Base-by-base conservation (phyloP, 2,888 invertebrate species). In the Cephus pulcher region DNA sequence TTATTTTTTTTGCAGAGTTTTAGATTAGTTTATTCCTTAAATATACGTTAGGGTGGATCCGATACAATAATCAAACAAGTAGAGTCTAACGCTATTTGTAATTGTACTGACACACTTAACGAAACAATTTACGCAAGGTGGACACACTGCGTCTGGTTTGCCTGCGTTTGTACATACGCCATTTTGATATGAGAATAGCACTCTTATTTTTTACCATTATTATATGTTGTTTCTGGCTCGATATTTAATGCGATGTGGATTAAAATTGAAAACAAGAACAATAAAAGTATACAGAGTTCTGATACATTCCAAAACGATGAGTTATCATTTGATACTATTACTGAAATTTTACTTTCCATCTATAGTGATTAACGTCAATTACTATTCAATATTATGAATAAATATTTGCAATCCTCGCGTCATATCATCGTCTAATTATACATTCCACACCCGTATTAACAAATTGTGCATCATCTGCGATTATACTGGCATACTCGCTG, bases 171-270 rank as follows among this genome's bases (percentile, higher is more conserved):
- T 69, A n/a, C 81, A 86, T 86, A 86, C 80, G 80, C 79, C 85
- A 86, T 83, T 86, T 86, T 86, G 86, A 85, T 86, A 86, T 82
- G 69, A 34, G 37, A 34, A 79, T 71, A 32, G 34, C 34, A 79
- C 80, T 82, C 80, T 78, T 82, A 80, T 81, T 81, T 79, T 79
- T 74, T 79, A 79, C 76, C 78, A 84, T 77, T 77, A 74, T 69
- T 76, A 74, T 85, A 79, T 83, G 80, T 83, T 83, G 80, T 83
- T 81, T 82, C 78, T 81, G 80, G 81, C 79, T 79, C 80, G 82
- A 84, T 78, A 84, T 78, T 75, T 76, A 78, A 77, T 79, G 78
- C 68, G 77, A 82, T 76, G 76, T 75, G 81, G 71, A 77, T 79
- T 34, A 75, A 82, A 80, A 73, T 78, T 79, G 34, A 79, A 78